Base-by-base conservation (phyloP, 2,797 vertebrate species). In the Macropus fuliginosus region DNA sequence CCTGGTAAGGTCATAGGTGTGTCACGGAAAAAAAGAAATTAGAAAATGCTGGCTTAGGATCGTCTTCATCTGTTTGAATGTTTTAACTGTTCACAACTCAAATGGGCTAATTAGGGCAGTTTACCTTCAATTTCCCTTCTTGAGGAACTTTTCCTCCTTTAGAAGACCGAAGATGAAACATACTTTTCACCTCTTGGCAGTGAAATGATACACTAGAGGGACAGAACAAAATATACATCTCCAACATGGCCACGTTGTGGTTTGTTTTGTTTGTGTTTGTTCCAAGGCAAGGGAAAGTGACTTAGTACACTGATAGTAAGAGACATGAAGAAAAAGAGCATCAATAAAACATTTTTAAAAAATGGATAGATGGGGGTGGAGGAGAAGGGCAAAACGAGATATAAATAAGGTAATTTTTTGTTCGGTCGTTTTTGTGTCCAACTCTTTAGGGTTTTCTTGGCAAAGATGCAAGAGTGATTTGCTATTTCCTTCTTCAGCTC, bases 51-150 rank as follows among this genome's bases (percentile, higher is more conserved):
- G 5, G 29, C 66, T 18, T 55, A 91, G 21, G 66, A 55, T 55
- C 5, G 50, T 46, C 90, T 89, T 34, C 29, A 95, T 55, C 91
- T 93, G 55, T 31, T 90, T 46, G 94, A 90, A 10, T 94, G 90
- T 95, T 54, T 81, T 55, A 59, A 50, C 94, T 96, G 0, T 96
- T 91, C 87, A 81, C 87, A 90, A 34, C 31, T 94, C 93, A 91
- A 56, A 2, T 95, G 81, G 91, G 54, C 87, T 28, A 56, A 59
- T 5, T 50, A 54, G 66, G 31, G 91, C 52, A 56, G 93, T 50
- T 50, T 50, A 50, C 13, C 40, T 46, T 81, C 74, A 46, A 3
- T 81, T 74, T 21, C 16, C n/a, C n/a, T 40, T n/a, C n/a, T 81
- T 81, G 66, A 81, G n/a, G 18, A 81, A 46, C n/a, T 81, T 87